Evolutionary conservation across 2,888 invertebrate species (phyloP), one percentile per base, ranked within the genome.

Genomic region (Xylocampa areola): DNA sequence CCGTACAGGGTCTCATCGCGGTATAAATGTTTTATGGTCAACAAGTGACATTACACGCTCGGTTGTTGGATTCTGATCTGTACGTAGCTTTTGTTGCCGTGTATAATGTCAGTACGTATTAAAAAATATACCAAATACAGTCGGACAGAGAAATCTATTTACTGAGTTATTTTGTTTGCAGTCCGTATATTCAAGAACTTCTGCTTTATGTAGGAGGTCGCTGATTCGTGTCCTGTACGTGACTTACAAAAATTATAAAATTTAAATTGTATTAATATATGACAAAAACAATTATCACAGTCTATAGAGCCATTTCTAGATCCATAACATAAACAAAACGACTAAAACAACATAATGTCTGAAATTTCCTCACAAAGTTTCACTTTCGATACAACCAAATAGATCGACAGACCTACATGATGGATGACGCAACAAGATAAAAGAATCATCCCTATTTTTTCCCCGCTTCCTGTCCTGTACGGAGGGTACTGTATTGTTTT

Each of bases 401-500:
- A 68, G 41, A 45, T 23, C 14, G 14, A 49, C 55, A 53, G 41
- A 35, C 41, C 40, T 33, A 48, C 51, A 79, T 83, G 87, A 86
- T 84, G 80, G 87, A 88, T 87, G 80, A 76, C 55, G 75, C 73
- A 80, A 78, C 71, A 80, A 81, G 75, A 80, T 78, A 63, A 80
- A 79, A 74, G 75, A 73, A 76, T 79, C 76, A 78, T 77, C 81
- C 82, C 82, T 73, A 73, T 85, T 83, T 83, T 85, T 84, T 79
- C 59, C 65, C 59, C 52, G 63, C 78, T 85, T 86, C 82, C 83
- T 80, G 82, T 82, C 79, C 77, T 65, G 66, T 67, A 68, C 52
- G 39, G 53, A 63, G 67, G 68, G 76, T 69, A 79, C 74, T 76
- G 82, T 83, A 86, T 88, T 88, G 87, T 87, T 83, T 88, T 77